Evolutionary conservation across 1,140 invertebrate species (phyloP), one percentile per base, ranked within the genome.

Genomic region (Mamestra configurata): DNA sequence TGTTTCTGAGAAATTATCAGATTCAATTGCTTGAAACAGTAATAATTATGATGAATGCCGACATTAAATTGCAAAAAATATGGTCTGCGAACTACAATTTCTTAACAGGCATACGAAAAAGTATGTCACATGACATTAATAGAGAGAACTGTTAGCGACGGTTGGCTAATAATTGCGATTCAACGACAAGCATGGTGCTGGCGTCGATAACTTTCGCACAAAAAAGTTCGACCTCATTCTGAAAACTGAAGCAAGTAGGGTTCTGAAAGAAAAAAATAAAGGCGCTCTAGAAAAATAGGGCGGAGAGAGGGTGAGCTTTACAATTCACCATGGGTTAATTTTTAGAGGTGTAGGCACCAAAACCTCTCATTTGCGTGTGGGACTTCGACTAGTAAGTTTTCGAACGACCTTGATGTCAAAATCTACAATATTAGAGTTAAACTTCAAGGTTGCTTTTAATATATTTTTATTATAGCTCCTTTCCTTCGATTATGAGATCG

Each of bases 111-210:
- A 57, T 1, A 66, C 35, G 61, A 43, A 75, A 75, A 75, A 75
- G n/a, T 75, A 55, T 43, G 51, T 57, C 71, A 75, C 51, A 75
- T 75, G 71, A 75, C 20, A 57, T 59, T 75, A 59, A 75, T 59
- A 40, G 18, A 75, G 15, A 59, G 53, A 75, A 70, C 22, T 70
- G 40, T 70, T 46, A 43, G 64, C 11, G 64, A 70, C 66, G 18
- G 66, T 70, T 70, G 13, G 66, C 71, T 22, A 75, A 27, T 75
- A 59, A 59, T 75, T 59, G 53, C 20, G 66, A 40, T 55, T 43
- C 71, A 71, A 22, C 40, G 2, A 31, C 27, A 71, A 27, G 13
- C 22, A 43, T 59, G 51, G 71, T 24, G 35, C 71, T 15, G 24
- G 7, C 18, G 71, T 59, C 20, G 71, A 59, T 55, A 31, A 72